Evolutionary conservation across 2,888 invertebrate species (phyloP), one percentile per base, ranked within the genome.

Genomic region (Antheraea assamensis): DNA sequence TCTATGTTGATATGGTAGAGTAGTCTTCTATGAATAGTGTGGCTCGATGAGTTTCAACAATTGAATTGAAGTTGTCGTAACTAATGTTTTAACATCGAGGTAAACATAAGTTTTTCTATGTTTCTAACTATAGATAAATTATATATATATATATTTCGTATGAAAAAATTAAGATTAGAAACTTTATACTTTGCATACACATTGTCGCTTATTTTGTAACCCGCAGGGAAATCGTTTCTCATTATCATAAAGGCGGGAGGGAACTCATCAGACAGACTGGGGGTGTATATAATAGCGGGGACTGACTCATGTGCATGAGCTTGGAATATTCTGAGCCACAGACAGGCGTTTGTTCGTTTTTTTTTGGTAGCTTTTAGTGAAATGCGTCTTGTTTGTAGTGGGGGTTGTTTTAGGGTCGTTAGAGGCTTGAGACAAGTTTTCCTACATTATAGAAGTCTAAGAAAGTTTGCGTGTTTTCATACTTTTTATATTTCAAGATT

Each of bases 231-330:
- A 71, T 71, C 66, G 68, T 49, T 58, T 52, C 72, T 70, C 72
- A 74, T 76, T 77, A 73, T 75, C 71, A 73, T 72, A 75, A 76
- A 77, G 75, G 75, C 78, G 77, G 81, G 80, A 81, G 77, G 81
- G 80, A 81, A 84, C 81, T 81, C 85, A 80, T 86, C 83, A 83
- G 81, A 75, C 82, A 75, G 81, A 81, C 82, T 78, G 75, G 77
- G 83, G 83, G 83, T 81, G 78, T 79, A 78, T 80, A 78, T 80
- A 79, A 81, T 79, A 76, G 75, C 42, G 77, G 82, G 81, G 49
- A 35, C 68, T 68, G 68, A 68, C 35, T 68, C 31, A 35, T 68
- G 35, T 68, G 68, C 68, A 68, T 68, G 35, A 31, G n/a, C 68
- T 21, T n/a, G 68, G 35, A n/a, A 35, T 68, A 31, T 68, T 21